These are phyloP conservation scores for Tridacna gigas DNA, from an alignment of 2,888 invertebrate species.

Conservation along the genomic window DNA sequence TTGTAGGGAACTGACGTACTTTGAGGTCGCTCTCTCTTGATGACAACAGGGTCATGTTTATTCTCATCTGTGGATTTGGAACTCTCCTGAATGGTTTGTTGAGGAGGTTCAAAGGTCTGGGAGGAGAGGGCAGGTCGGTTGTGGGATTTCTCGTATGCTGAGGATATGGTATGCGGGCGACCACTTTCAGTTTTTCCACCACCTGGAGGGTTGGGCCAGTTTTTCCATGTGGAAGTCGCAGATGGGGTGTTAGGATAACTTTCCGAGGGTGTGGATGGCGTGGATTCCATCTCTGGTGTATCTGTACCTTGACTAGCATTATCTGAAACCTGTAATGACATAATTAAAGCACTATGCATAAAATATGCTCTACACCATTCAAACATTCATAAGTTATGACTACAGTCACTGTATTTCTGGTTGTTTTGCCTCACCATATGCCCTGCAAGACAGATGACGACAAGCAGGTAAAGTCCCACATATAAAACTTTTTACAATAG, in stretches of 20 bases:
- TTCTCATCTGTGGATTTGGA: slow-evolving; percentile 40
- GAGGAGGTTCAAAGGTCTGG: slow-evolving; percentile 94
- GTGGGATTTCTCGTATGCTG: slow-evolving; percentile 92
- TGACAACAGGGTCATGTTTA: slow-evolving; percentile 55
- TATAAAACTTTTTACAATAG: no score
- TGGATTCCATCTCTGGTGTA: slow-evolving; percentile 74
- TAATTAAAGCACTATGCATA: not conserved
- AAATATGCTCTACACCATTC: no score
- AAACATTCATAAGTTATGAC: no score
- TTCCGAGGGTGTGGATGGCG: slow-evolving; percentile 86
- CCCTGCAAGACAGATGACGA: no score
- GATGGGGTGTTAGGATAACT: slow-evolving; percentile 85
- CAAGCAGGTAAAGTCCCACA: no score
- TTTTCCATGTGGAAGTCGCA: slow-evolving; percentile 83
- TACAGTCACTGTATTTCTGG: no score
- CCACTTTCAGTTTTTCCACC: slow-evolving; percentile 86
- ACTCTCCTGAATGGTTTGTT: slow-evolving; percentile 78
- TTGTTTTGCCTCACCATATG: no score
- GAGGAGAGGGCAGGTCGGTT: slow-evolving; percentile 93
- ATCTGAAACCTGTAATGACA: slow-evolving; percentile 61
- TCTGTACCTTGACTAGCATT: slow-evolving; percentile 68
- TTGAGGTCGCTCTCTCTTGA: slow-evolving; percentile 67
- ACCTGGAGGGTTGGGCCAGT: slow-evolving; percentile 81
- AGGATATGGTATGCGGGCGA: slow-evolving; percentile 96
- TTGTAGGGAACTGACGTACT: slow-evolving; percentile 70